These are phyloP conservation scores for Sebastes dallii DNA, from an alignment of 2,797 vertebrate genomes.

Conservation along the genomic window DNA sequence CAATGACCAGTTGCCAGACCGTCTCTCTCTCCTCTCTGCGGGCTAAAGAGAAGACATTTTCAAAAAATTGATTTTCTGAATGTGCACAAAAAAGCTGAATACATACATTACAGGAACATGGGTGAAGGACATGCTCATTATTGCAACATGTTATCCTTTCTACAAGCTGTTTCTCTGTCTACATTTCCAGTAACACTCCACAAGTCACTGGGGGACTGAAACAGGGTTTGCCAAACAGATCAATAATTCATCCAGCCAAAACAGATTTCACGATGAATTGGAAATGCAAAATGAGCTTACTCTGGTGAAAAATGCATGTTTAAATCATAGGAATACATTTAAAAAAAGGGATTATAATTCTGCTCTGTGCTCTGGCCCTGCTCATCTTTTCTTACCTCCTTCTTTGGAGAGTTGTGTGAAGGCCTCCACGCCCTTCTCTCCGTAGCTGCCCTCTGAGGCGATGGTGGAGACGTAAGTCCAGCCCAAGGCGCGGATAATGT, in stretches of 20 bases:
- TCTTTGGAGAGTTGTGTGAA: slow-evolving; percentile 98
- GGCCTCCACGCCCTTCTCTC: slow-evolving; percentile 97
- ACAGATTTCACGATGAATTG: slow-evolving; percentile 52
- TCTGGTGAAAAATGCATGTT: slow-evolving; percentile 14
- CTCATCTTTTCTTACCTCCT: slow-evolving; percentile 84
- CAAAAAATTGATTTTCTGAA: background rate
- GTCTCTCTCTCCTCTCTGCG: background rate
- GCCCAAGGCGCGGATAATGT: slow-evolving; percentile 93
- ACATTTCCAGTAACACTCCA: slow-evolving; percentile 58
- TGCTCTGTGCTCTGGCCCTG: background rate
- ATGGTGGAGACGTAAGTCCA: slow-evolving; percentile 98
- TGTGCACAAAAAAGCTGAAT: background rate
- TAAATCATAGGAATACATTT: slow-evolving; percentile 5
- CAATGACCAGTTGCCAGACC: slow-evolving; percentile 15
- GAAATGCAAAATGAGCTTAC: slow-evolving; percentile 46
- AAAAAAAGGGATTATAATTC: background rate
- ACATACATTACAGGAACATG: background rate
- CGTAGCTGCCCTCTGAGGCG: slow-evolving; percentile 98
- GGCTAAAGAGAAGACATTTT: slow-evolving; percentile 19
- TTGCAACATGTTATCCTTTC: slow-evolving; percentile 20
- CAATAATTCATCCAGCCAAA: slow-evolving; percentile 69
- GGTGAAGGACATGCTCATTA: slow-evolving; percentile 19
- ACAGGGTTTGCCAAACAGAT: slow-evolving; percentile 65
- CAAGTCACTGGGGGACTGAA: slow-evolving; percentile 40
- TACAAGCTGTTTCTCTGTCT: slow-evolving; percentile 44